Percentiles rank a stretch among this genome's conserved stretches.
These are phyloP conservation scores for Hipposideros armiger DNA, from an alignment of 2,113 vertebrate genomes.

Conservation along the genomic window DNA sequence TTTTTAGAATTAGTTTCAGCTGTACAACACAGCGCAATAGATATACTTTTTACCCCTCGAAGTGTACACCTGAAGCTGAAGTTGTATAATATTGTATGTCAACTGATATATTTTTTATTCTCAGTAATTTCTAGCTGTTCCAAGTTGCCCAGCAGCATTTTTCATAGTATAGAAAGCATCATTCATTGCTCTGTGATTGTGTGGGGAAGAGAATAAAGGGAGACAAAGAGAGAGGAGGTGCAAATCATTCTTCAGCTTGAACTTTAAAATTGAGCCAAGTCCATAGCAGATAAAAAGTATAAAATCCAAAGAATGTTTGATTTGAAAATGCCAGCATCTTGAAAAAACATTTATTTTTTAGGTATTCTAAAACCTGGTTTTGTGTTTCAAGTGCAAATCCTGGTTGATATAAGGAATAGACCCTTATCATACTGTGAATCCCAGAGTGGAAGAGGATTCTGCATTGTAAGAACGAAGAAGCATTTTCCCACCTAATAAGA, in stretches of 20 bases:
- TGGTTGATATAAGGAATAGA: background rate
- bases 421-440: background rate
- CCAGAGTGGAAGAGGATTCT: background rate
- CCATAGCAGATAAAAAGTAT: background rate
- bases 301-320: slow-evolving; percentile 7
- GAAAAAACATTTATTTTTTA: background rate
- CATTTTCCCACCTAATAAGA: background rate
- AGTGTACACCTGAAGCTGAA: too few species aligned
- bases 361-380: background rate
- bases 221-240: background rate
- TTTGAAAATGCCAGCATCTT: background rate
- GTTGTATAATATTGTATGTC: background rate
- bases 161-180: background rate
- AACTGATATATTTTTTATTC: background rate
- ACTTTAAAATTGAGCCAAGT: background rate
- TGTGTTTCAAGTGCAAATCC: background rate
- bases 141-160: background rate
- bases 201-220: background rate
- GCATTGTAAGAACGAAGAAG: background rate
- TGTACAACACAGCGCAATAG: too few species aligned
- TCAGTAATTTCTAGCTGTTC: background rate
- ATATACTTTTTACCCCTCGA: too few species aligned
- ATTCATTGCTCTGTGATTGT: background rate
- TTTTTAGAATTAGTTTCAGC: too few species aligned
- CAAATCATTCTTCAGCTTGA: background rate